Evolutionary conservation across 2,797 vertebrate genomes (phyloP).

Genomic region (Enteromius anoplus): DNA sequence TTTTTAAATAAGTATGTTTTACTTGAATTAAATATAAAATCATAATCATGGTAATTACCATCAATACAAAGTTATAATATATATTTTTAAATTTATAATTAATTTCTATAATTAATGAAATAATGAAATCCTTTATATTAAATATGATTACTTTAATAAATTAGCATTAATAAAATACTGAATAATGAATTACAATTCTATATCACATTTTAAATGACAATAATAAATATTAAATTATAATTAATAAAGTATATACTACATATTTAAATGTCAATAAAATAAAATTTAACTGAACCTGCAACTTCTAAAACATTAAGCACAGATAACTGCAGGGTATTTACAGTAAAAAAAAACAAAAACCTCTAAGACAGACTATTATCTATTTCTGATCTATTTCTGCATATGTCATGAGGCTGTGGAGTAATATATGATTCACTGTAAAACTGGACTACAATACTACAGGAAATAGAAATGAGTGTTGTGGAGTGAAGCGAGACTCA

Average conservation of each 20-base stretch:
- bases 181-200: background rate
- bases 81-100: no score
- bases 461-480: no score
- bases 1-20: background rate
- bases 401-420: background rate
- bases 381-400: background rate
- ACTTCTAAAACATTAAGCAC: background rate
- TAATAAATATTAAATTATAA: background rate
- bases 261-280: background rate
- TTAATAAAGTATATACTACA: background rate
- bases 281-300: background rate
- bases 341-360: background rate
- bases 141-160: background rate
- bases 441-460: background rate
- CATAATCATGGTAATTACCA: background rate
- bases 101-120: no score
- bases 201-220: background rate
- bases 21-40: background rate
- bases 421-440: background rate
- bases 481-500: conserved; percentile 67
- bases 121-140: background rate
- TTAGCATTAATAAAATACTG: background rate
- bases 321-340: background rate
- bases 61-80: background rate
- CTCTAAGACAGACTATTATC: background rate